A percentile compares a stretch with the other conserved stretches of the same genome.
Evolutionary conservation across 2,888 invertebrate species (phyloP).

Genomic region (Euspilapteryx auroguttella): DNA sequence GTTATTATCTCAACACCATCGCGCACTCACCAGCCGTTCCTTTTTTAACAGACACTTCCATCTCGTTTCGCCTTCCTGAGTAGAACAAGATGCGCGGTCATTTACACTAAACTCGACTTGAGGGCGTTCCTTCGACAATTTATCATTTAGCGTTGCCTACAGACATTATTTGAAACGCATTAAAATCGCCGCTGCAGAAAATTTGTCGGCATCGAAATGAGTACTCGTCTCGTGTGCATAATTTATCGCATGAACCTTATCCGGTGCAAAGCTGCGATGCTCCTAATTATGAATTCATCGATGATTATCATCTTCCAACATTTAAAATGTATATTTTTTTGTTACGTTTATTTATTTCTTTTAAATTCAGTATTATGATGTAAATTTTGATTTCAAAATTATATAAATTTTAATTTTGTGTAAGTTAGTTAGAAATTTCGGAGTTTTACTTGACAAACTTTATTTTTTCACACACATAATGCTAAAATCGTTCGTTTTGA

Average conservation of each 20-base stretch:
- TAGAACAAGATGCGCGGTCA: conserved; percentile 30
- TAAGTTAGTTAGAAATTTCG: no score
- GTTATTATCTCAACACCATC: conserved; percentile 62
- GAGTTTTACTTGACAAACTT: no score
- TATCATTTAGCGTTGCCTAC: conserved; percentile 60
- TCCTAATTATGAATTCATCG: conserved; percentile 47
- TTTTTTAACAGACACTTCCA: conserved; percentile 47
- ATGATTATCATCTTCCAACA: conserved; percentile 25
- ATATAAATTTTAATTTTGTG: no score
- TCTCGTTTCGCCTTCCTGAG: conserved; percentile 29
- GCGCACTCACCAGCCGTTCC: conserved; percentile 47
- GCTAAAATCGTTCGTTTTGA: no score
- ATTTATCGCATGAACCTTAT: conserved; percentile 50
- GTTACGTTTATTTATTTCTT: no score
- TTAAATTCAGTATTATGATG: no score
- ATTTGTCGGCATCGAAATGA: conserved; percentile 60
- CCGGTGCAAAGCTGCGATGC: conserved; percentile 32
- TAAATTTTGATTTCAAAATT: no score
- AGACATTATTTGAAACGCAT: conserved; percentile 61
- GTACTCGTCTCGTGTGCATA: conserved; percentile 50
- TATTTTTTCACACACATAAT: no score
- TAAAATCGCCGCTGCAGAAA: conserved; percentile 57
- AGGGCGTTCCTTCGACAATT: conserved; percentile 55
- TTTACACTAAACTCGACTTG: conserved; percentile 43
- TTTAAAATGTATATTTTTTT: conserved; percentile 6